These are phyloP conservation scores for Diadegma fenestrale DNA, from an alignment of 2,888 invertebrate species.

Conservation along the genomic window DNA sequence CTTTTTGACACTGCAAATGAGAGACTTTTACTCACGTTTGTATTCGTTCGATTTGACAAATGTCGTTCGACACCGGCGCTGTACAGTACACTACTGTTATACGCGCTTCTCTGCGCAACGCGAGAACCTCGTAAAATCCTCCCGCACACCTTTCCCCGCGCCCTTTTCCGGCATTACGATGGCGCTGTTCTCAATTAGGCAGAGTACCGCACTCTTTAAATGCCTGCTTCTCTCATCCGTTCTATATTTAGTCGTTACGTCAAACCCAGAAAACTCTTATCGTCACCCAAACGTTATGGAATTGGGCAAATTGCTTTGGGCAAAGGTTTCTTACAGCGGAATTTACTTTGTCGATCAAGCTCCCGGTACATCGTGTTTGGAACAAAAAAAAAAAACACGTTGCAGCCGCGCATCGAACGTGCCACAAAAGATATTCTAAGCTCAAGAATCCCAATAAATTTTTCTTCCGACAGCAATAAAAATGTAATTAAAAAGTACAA, in stretches of 20 bases:
- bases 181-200: conserved; percentile 48
- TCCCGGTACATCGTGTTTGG: not conserved
- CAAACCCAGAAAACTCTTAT: conserved; percentile 55
- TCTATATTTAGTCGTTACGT: conserved; percentile 68
- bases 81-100: conserved; percentile 44
- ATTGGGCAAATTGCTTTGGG: conserved; percentile 3
- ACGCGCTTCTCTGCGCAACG: conserved; percentile 1
- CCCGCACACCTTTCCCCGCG: conserved; percentile 9
- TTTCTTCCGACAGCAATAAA: too few species aligned
- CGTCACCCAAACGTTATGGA: conserved; percentile 41
- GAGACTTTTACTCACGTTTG: conserved; percentile 58
- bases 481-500: too few species aligned
- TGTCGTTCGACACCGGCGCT: conserved; percentile 63
- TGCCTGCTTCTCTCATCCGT: conserved; percentile 48
- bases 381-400: not conserved
- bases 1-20: conserved; percentile 6
- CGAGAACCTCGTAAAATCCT: conserved; percentile 15
- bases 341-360: not conserved
- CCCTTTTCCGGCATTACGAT: conserved; percentile 17
- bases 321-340: conserved; percentile 11
- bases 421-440: not conserved
- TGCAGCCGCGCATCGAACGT: too few species aligned
- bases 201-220: conserved; percentile 61
- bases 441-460: not conserved
- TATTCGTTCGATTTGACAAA: conserved; percentile 42